Evolutionary conservation across 2,888 invertebrate genomes (phyloP).

Genomic region (Amphipoea lucens): DNA sequence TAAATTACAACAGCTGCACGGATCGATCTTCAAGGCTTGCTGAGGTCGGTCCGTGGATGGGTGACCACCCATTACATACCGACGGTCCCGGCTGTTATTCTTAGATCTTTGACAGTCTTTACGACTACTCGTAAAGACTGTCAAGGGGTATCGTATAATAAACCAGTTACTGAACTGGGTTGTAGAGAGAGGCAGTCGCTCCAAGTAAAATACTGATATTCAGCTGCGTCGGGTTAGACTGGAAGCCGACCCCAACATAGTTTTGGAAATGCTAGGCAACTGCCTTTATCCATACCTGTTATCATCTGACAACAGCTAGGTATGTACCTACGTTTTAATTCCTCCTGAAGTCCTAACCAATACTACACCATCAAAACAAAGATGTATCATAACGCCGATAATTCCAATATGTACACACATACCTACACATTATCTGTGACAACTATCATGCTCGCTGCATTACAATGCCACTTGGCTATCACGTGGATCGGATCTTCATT

Average conservation of each 20-base stretch:
- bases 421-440: constrained; percentile 27
- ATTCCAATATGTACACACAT: neutral
- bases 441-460: constrained; percentile 33
- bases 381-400: neutral
- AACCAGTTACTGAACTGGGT: neutral
- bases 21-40: neutral
- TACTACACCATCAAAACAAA: constrained; percentile 20
- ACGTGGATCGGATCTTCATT: constrained; percentile 19
- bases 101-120: neutral
- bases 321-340: neutral
- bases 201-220: neutral
- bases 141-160: neutral
- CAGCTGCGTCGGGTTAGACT: neutral
- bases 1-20: neutral
- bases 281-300: too few species aligned
- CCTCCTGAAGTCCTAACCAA: neutral
- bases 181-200: neutral
- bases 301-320: neutral
- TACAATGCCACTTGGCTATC: constrained; percentile 22
- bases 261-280: neutral
- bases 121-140: too few species aligned
- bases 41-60: too few species aligned
- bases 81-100: neutral
- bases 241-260: neutral
- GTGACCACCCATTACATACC: neutral